These are phyloP conservation scores for Sarcophaga carnaria DNA, from an alignment of 2,888 invertebrate species.

Conservation along the genomic window DNA sequence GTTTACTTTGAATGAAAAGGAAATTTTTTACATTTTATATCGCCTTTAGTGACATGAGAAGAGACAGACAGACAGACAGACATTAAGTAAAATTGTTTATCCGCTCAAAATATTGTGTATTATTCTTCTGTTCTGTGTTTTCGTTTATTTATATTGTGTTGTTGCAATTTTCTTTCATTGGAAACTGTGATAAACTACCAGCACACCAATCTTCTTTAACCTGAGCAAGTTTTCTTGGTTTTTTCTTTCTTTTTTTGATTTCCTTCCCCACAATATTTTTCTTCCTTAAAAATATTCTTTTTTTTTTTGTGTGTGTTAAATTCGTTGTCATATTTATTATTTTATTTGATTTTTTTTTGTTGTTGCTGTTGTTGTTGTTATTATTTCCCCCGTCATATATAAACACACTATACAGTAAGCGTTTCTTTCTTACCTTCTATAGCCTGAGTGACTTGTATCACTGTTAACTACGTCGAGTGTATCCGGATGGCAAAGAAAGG, in stretches of 20 bases:
- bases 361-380: constrained; percentile 10
- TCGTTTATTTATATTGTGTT: background rate
- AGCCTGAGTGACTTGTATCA: constrained; percentile 52
- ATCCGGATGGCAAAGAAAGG: background rate
- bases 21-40: constrained; percentile 60
- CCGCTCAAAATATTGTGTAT: constrained; percentile 39
- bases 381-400: background rate
- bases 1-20: constrained; percentile 64
- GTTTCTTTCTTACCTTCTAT: constrained; percentile 17
- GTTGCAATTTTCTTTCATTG: constrained; percentile 14
- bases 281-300: background rate
- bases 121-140: background rate
- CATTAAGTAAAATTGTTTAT: constrained; percentile 69
- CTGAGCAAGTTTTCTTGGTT: background rate
- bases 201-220: constrained; percentile 42
- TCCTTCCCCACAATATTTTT: background rate
- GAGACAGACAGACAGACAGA: constrained; percentile 33
- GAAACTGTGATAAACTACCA: constrained; percentile 23
- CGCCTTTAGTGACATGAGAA: constrained; percentile 67
- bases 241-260: constrained; percentile 4
- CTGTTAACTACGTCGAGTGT: constrained; percentile 10
- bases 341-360: background rate
- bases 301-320: background rate
- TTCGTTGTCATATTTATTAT: background rate
- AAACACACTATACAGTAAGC: constrained; percentile 16